phyloP scores from a whole-genome alignment of 2,888 invertebrate genomes.

The Luperina nickerlii region DNA sequence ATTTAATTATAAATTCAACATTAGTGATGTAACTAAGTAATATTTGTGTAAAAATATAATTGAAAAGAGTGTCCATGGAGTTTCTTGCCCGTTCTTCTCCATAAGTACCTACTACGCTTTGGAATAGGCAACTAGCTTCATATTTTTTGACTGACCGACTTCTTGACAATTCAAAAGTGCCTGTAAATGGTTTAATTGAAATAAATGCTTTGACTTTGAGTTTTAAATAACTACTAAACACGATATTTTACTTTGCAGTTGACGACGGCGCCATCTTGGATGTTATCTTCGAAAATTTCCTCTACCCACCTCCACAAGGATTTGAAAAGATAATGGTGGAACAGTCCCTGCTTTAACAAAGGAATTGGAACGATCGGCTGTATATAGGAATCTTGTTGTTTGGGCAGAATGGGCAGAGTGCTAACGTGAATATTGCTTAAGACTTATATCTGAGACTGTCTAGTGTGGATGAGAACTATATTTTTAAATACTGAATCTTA shows the following conservation, averaged over 20 bases:
- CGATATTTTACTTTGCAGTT: slow-evolving; percentile 90
- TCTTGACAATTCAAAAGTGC: no score
- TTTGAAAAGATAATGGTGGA: slow-evolving; percentile 99
- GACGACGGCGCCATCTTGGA: slow-evolving; percentile 99
- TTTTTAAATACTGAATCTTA: slow-evolving; percentile 62
- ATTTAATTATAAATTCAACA: no score
- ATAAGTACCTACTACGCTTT: no score
- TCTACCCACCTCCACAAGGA: slow-evolving; percentile 95
- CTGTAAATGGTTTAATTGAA: no score
- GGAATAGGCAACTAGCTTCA: no score
- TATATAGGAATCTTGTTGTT: slow-evolving; percentile 69
- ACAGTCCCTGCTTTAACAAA: slow-evolving; percentile 96
- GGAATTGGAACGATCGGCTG: slow-evolving; percentile 40
- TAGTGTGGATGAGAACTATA: slow-evolving; percentile 63
- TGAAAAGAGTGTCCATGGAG: no score
- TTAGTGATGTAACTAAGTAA: no score
- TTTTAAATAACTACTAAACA: slow-evolving; percentile 5
- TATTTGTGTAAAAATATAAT: no score
- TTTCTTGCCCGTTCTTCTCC: no score
- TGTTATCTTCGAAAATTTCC: slow-evolving; percentile 97
- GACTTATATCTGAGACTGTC: slow-evolving; percentile 63
- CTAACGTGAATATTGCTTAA: slow-evolving; percentile 61
- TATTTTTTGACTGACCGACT: no score
- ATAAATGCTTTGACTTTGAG: no score
- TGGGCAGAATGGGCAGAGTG: slow-evolving; percentile 57